Evolutionary conservation across 1,140 invertebrate species (phyloP).

Genomic region (Lasioglossum baleicum): DNA sequence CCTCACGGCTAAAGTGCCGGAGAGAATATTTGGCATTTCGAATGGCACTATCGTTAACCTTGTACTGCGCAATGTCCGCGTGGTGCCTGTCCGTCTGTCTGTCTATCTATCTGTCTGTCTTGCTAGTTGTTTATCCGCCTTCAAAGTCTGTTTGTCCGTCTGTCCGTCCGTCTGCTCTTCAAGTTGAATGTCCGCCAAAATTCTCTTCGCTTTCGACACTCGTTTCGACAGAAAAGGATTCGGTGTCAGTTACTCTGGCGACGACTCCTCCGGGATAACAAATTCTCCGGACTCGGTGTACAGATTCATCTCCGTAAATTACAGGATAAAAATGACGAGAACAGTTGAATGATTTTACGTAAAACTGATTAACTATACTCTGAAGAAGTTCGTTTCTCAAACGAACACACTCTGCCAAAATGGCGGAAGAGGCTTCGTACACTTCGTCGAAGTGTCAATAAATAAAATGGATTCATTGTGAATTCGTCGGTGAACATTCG

Average conservation of each 20-base stretch:
- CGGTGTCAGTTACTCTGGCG: not conserved
- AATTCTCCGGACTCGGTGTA: too few species aligned
- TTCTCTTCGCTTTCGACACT: constrained; percentile 44
- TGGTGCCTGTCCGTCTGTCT: not conserved
- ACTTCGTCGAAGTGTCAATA: too few species aligned
- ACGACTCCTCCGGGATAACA: too few species aligned
- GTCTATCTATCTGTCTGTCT: not conserved
- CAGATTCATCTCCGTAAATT: too few species aligned
- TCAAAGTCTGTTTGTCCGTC: not conserved
- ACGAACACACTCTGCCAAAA: too few species aligned
- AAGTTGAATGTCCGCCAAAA: constrained; percentile 42
- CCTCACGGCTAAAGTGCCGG: not conserved
- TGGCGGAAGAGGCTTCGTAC: too few species aligned
- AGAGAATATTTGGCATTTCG: constrained; percentile 61
- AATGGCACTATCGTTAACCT: constrained; percentile 55
- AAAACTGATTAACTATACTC: too few species aligned
- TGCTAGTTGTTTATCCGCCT: not conserved
- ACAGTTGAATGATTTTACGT: too few species aligned
- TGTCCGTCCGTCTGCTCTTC: not conserved
- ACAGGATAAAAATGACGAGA: too few species aligned
- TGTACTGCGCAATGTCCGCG: constrained; percentile 51
- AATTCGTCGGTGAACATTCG: too few species aligned
- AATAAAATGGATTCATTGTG: too few species aligned
- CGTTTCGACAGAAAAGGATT: constrained; percentile 20
- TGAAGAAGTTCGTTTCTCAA: too few species aligned